Evolutionary conservation across 2,797 vertebrate species (phyloP).

Genomic region (Acomys russatus): DNA sequence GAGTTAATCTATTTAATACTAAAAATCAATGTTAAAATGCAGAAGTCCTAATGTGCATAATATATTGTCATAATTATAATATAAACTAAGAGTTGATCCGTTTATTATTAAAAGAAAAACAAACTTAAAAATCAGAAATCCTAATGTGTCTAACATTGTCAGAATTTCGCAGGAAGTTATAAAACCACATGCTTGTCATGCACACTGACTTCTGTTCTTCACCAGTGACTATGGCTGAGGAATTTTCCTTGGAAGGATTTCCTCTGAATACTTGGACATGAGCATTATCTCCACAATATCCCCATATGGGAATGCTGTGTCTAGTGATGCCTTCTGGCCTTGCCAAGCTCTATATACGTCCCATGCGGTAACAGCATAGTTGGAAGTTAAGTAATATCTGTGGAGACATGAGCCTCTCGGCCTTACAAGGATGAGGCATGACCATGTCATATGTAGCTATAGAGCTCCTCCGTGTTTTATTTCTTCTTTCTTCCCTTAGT

Average conservation of each 20-base stretch:
- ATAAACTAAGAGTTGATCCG: background rate
- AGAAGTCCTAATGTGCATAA: background rate
- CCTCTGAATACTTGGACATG: too few relatives aligned
- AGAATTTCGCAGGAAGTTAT: background rate
- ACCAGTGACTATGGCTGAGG: background rate
- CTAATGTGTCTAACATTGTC: background rate
- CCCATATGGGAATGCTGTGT: background rate
- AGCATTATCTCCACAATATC: background rate
- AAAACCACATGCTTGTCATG: background rate
- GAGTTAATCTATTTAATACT: background rate
- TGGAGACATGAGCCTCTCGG: background rate
- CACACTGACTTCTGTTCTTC: background rate
- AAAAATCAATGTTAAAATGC: background rate
- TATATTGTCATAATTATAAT: background rate
- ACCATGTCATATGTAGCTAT: background rate
- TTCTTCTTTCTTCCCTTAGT: rapidly evolving
- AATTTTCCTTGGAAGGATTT: background rate
- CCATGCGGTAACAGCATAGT: background rate
- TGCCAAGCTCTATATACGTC: background rate
- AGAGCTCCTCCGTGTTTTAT: background rate
- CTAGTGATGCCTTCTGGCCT: background rate
- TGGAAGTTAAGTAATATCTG: background rate
- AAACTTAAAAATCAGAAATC: background rate
- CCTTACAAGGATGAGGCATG: background rate
- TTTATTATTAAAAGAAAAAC: background rate